A percentile compares a stretch with the other conserved stretches of the same genome.
phyloP scores from a whole-genome alignment of 2,113 vertebrate genomes.

The Xerus inauris region DNA sequence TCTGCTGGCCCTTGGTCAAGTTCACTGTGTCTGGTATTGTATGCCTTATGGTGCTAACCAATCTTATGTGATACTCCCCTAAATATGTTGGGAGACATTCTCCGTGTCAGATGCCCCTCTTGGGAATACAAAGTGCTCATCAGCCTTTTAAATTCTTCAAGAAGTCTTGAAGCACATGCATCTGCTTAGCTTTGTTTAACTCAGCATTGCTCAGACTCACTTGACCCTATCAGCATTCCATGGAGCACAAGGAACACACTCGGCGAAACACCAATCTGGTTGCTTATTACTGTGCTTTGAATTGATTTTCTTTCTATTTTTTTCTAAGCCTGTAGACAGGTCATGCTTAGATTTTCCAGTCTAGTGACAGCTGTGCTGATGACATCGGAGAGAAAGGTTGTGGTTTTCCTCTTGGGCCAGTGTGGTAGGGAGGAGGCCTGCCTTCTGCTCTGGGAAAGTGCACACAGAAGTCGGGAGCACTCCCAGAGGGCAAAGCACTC shows the following conservation, averaged over 20 bases:
- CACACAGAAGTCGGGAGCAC: not conserved
- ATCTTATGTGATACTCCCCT: not conserved
- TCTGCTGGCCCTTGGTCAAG: not conserved
- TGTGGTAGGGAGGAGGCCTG: not conserved
- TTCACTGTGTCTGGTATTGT: not conserved
- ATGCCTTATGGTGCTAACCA: not conserved
- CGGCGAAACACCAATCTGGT: conserved; percentile 38
- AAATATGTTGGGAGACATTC: not conserved
- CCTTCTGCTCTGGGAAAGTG: not conserved
- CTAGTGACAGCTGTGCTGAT: conserved; percentile 46
- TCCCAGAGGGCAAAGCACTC: not conserved
- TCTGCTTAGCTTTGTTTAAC: conserved; percentile 45
- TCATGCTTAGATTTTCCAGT: conserved; percentile 61
- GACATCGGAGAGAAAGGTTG: not conserved
- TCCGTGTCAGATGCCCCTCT: not conserved
- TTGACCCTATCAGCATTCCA: conserved; percentile 50
- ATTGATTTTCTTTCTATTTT: conserved; percentile 71
- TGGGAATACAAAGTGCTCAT: not conserved
- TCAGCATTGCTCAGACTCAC: not conserved
- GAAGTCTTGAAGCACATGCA: not conserved
- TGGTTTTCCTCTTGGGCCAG: not conserved
- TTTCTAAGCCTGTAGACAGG: conserved; percentile 11
- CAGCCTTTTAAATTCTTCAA: not conserved
- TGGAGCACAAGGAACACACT: not conserved
- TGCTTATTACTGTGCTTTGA: conserved; percentile 65